Conservation (phyloP, 2,113 vertebrate species). For the Pomatorhinus ruficollis region DNA sequence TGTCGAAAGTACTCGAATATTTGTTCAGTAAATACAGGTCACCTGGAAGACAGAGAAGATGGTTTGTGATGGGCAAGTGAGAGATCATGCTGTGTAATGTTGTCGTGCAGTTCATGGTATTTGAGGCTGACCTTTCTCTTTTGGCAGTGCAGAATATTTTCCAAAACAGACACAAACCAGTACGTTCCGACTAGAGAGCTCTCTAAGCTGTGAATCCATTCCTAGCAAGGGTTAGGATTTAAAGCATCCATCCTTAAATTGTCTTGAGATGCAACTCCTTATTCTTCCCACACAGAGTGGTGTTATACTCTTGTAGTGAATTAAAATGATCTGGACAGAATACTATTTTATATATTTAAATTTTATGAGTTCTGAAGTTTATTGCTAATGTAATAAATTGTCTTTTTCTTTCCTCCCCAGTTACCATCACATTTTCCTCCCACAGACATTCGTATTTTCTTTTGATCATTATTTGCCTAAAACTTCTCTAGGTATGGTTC, state of each 20-base stretch:
- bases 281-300: not conserved
- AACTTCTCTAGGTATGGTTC: not conserved
- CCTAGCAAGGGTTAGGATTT: not conserved
- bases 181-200: not conserved
- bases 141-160: not conserved
- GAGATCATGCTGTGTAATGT: not conserved
- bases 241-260: not conserved
- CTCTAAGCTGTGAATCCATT: not conserved
- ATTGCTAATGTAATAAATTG: not conserved
- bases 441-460: not conserved
- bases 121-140: constrained; percentile 19
- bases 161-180: not conserved
- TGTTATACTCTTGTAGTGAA: not conserved
- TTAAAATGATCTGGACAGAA: not conserved
- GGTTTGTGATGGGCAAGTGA: not conserved
- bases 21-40: not conserved
- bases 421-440: not conserved
- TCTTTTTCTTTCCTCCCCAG: not conserved
- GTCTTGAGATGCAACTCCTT: not conserved
- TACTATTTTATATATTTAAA: not conserved
- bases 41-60: not conserved
- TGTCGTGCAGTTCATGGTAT: not conserved
- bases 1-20: not conserved
- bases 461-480: not conserved
- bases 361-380: not conserved